These are phyloP conservation scores for Morpho deidamia DNA, from an alignment of 2,888 invertebrate species.

Conservation along the genomic window DNA sequence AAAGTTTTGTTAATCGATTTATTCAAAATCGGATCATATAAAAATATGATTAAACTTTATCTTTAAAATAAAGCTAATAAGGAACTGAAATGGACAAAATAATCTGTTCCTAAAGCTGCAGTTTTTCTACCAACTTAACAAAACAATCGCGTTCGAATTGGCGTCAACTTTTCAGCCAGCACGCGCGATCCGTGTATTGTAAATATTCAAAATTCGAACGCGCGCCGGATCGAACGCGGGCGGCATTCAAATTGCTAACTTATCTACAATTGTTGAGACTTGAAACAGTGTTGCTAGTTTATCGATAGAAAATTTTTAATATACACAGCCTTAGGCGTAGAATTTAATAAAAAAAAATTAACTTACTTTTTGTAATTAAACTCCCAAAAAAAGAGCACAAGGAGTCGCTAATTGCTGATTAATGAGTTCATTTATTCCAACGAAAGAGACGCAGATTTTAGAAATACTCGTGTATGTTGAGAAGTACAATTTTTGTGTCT, in stretches of 20 bases:
- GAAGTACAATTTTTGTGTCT: no score
- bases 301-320: slow-evolving; percentile 16
- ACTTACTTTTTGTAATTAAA: no score
- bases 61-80: no score
- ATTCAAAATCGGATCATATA: background rate
- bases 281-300: slow-evolving; percentile 21
- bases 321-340: no score
- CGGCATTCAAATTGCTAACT: slow-evolving; percentile 63
- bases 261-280: slow-evolving; percentile 39
- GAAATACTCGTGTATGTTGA: no score
- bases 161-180: slow-evolving; percentile 33
- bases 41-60: no score
- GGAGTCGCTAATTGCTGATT: no score
- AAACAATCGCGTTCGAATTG: slow-evolving; percentile 20
- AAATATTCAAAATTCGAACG: slow-evolving; percentile 50
- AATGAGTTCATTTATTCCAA: no score
- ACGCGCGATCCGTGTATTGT: slow-evolving; percentile 41
- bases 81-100: background rate
- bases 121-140: slow-evolving; percentile 18
- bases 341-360: no score
- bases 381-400: slow-evolving; percentile 1
- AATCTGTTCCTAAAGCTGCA: background rate
- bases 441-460: no score
- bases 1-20: background rate
- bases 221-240: slow-evolving; percentile 38